phyloP scores from a whole-genome alignment of 2,888 invertebrate species.

The Apamea epomidion region DNA sequence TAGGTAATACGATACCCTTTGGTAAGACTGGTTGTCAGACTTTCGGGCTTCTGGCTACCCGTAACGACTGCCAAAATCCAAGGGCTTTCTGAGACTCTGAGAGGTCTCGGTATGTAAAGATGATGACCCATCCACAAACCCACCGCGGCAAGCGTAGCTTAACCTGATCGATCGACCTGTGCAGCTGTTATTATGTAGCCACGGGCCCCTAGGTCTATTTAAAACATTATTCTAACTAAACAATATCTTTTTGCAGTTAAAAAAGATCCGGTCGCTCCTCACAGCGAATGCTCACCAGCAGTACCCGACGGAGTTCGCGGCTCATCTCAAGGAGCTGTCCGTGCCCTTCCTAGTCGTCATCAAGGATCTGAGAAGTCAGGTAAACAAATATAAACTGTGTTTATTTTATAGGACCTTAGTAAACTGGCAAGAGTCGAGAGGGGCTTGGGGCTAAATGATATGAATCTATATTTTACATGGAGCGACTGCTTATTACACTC shows the following conservation, averaged over 20 bases:
- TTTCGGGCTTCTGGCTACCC: too few relatives aligned
- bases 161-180: background rate
- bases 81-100: background rate
- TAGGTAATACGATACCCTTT: too few relatives aligned
- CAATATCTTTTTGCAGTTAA: slow-evolving; percentile 91
- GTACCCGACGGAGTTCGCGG: slow-evolving; percentile 93
- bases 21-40: too few relatives aligned
- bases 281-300: slow-evolving; percentile 94
- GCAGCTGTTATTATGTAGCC: too few relatives aligned
- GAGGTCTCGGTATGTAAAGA: background rate
- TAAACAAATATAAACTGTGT: slow-evolving; percentile 48
- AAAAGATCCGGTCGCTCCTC: slow-evolving; percentile 95
- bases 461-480: too few relatives aligned
- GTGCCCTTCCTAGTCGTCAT: slow-evolving; percentile 95
- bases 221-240: background rate
- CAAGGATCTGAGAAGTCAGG: slow-evolving; percentile 97
- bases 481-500: too few relatives aligned
- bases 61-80: too few relatives aligned
- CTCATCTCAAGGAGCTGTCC: slow-evolving; percentile 94
- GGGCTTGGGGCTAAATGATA: too few relatives aligned
- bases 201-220: too few relatives aligned
- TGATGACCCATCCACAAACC: background rate
- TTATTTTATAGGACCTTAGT: background rate
- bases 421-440: background rate
- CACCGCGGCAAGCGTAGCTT: background rate